Evolutionary conservation across 2,888 invertebrate genomes (phyloP).

Genomic region (Amiota communis): DNA sequence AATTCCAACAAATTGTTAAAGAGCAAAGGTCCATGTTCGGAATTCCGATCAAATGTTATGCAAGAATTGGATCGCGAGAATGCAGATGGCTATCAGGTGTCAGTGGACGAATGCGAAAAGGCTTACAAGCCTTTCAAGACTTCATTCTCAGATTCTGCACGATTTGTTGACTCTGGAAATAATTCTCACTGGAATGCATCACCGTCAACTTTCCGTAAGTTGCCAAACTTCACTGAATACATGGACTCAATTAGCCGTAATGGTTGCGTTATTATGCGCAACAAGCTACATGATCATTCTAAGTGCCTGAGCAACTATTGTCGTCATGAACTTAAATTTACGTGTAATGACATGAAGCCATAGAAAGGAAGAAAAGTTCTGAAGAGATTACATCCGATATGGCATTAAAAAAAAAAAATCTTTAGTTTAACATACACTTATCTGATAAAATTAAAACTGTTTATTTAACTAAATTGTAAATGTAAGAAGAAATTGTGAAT

Average conservation of each 20-base stretch:
- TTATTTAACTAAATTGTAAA: neutral
- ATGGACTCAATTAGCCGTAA: constrained; percentile 71
- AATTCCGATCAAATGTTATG: constrained; percentile 63
- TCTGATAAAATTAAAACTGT: neutral
- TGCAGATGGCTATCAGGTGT: constrained; percentile 38
- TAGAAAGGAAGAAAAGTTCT: constrained; percentile 7
- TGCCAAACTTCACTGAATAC: constrained; percentile 67
- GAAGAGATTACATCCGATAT: too few species aligned
- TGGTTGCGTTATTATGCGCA: constrained; percentile 68
- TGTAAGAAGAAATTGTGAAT: neutral
- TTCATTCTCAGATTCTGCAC: constrained; percentile 59
- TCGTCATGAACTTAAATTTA: constrained; percentile 61
- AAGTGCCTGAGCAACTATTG: constrained; percentile 67
- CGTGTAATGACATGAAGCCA: constrained; percentile 56
- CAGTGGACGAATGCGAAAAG: constrained; percentile 57
- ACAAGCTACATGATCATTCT: constrained; percentile 69
- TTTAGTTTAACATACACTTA: neutral
- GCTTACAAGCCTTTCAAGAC: constrained; percentile 66
- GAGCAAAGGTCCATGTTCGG: constrained; percentile 58
- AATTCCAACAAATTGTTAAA: constrained; percentile 52
- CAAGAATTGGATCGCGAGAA: constrained; percentile 57
- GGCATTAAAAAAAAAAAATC: too few species aligned
- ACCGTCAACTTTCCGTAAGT: constrained; percentile 54
- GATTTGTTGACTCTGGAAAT: constrained; percentile 60
- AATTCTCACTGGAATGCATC: constrained; percentile 66